These are phyloP conservation scores for Tor tambroides DNA, from an alignment of 2,113 vertebrate species.

Conservation along the genomic window DNA sequence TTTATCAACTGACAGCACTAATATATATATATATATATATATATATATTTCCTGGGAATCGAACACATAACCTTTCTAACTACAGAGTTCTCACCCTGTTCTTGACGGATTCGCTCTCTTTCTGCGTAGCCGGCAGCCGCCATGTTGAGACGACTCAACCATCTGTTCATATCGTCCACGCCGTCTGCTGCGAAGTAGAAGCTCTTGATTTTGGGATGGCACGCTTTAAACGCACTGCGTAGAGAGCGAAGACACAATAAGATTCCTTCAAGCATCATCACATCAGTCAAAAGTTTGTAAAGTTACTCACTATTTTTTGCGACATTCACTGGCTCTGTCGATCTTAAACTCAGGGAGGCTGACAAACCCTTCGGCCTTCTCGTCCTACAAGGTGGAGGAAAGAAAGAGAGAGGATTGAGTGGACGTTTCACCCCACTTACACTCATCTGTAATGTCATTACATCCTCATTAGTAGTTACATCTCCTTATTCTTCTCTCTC, in stretches of 20 bases:
- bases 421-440: conserved; percentile 9
- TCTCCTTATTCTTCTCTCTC: conserved; percentile 12
- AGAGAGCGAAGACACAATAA: neutral
- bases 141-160: conserved; percentile 97
- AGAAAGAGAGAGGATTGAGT: conserved; percentile 24
- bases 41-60: neutral
- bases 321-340: conserved; percentile 96
- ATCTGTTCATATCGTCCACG: conserved; percentile 98
- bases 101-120: conserved; percentile 92
- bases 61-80: neutral
- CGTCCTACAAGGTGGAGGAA: conserved; percentile 78
- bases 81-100: conserved; percentile 83
- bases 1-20: too few relatives aligned
- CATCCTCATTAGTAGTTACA: conserved; percentile 45
- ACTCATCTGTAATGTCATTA: conserved; percentile 40
- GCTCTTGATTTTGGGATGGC: conserved; percentile 99
- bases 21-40: too few relatives aligned
- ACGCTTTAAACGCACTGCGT: conserved; percentile 96
- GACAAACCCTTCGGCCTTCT: conserved; percentile 98
- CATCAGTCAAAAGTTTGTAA: neutral
- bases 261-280: neutral
- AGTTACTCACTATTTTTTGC: conserved; percentile 93
- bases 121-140: conserved; percentile 92
- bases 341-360: conserved; percentile 99
- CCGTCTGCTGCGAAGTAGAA: conserved; percentile 99